A percentile compares a stretch with the other conserved stretches of the same genome.
phyloP scores from a whole-genome alignment of 2,113 vertebrate genomes.

The Neolamprologus longior region DNA sequence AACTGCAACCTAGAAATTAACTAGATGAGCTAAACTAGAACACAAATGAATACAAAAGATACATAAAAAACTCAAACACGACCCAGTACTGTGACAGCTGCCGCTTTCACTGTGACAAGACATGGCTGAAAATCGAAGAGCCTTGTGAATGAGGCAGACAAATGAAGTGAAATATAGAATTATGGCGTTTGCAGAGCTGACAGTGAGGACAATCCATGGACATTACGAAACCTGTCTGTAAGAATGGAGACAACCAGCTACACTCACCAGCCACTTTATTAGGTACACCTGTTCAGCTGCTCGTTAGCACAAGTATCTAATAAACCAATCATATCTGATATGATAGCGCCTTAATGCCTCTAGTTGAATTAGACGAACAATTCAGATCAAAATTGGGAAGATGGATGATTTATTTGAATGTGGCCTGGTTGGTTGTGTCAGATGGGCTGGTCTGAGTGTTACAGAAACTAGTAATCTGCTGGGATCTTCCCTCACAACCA shows the following conservation, averaged over 20 bases:
- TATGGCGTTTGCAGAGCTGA: neutral
- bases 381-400: neutral
- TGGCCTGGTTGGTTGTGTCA: neutral
- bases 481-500: neutral
- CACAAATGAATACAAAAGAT: neutral
- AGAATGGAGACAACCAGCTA: neutral
- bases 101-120: neutral
- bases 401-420: neutral
- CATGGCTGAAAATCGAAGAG: neutral
- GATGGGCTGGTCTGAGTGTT: neutral
- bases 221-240: neutral
- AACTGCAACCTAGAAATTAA: neutral
- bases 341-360: neutral
- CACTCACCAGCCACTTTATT: neutral
- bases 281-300: neutral
- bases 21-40: neutral
- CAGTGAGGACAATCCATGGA: neutral
- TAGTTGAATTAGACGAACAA: neutral
- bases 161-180: neutral
- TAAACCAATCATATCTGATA: neutral
- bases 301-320: neutral
- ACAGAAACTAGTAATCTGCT: neutral
- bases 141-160: neutral
- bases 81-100: neutral
- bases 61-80: neutral